phyloP scores from a whole-genome alignment of 2,888 invertebrate species.

The Tyria jacobaeae region DNA sequence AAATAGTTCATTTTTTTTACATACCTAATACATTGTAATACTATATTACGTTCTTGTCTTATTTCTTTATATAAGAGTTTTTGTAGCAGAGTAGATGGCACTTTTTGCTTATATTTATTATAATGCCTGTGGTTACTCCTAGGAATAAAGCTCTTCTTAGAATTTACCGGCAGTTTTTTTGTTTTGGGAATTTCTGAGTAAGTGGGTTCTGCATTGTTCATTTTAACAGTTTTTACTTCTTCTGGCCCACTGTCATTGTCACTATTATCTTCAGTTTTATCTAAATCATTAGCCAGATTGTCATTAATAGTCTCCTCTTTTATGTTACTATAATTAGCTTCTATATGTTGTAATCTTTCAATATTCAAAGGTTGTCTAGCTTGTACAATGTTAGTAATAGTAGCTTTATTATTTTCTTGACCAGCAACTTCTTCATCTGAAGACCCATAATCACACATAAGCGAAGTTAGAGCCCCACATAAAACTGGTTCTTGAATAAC shows the following conservation, averaged over 20 bases:
- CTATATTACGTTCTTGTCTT: slow-evolving; percentile 93
- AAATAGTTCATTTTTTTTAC: slow-evolving; percentile 93
- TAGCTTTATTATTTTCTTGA: slow-evolving; percentile 18
- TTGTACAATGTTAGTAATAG: neutral
- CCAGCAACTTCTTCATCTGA: slow-evolving; percentile 66
- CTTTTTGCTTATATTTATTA: slow-evolving; percentile 55
- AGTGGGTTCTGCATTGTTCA: slow-evolving; percentile 30
- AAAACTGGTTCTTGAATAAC: slow-evolving; percentile 57
- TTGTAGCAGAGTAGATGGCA: slow-evolving; percentile 88
- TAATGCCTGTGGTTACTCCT: slow-evolving; percentile 32
- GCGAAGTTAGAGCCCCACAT: slow-evolving; percentile 85
- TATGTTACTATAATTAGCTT: neutral
- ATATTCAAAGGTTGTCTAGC: neutral
- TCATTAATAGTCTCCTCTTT: neutral
- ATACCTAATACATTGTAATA: slow-evolving; percentile 94
- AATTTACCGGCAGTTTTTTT: slow-evolving; percentile 9
- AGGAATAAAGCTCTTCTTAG: slow-evolving; percentile 13
- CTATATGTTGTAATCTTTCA: neutral
- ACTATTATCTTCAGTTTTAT: slow-evolving; percentile 27
- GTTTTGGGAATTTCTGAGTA: slow-evolving; percentile 28
- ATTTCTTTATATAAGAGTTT: slow-evolving; percentile 92
- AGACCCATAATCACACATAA: slow-evolving; percentile 86
- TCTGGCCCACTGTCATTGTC: slow-evolving; percentile 37
- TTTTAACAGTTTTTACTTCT: slow-evolving; percentile 45
- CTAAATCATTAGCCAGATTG: neutral